Base-by-base conservation (phyloP, 2,113 vertebrate genomes). In the Marmota flaviventris region DNA sequence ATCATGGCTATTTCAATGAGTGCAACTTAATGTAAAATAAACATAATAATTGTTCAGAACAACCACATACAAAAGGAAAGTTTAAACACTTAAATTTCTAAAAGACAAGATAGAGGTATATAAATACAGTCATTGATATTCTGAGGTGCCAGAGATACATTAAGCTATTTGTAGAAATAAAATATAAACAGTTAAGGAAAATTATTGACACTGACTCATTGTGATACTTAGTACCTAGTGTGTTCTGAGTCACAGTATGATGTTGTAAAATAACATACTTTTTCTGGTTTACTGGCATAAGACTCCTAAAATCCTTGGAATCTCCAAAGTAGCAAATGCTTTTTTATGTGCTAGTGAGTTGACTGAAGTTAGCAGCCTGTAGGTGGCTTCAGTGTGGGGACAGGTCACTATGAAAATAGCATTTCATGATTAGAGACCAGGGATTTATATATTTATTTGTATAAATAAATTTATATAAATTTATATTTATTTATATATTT, bases 1-100 rank as follows among this genome's bases (percentile, higher is more conserved):
- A 24, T 7, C 29, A 61, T 4, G 32, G 29, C 51, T 82, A 83
- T 76, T 72, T 95, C 34, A 56, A 37, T 48, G 9, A 85, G 29
- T 89, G 13, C 16, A 69, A 76, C 63, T 78, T 96, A 8, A 96
- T 72, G 86, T 77, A 67, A 89, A 97, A 91, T 75, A 58, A 81
- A 63, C 39, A 29, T 27, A 39, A 70, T 11, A 69, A 53, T 63
- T 92, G 34, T 94, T 79, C 17, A 79, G 53, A 96, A 58, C 20
- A 8, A 7, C 70, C 32, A 34, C 24, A 20, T 27, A 18, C 12
- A 48, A 88, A 93, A 81, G 12, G 5, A 29, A 12, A 70, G 14
- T 79, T 87, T 87, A 70, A 78, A 79, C n/a, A 73, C 11, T 83
- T 73, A n/a, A 45, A 39, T 75, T 61, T 85, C 32, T 76, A 39